Conservation (phyloP, 2,113 vertebrate species). For the Silurus asotus region DNA sequence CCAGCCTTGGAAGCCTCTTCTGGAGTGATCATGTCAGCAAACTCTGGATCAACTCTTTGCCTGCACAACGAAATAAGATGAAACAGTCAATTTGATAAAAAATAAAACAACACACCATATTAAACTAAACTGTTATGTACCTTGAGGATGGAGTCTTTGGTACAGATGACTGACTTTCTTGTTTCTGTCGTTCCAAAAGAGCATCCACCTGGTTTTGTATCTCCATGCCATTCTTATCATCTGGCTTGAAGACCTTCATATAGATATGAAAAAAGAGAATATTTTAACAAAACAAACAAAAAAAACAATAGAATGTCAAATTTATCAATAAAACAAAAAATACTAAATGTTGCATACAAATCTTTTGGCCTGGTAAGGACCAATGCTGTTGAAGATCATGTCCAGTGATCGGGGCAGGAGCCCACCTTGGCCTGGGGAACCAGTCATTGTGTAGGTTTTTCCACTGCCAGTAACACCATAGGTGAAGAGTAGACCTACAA, state of each 20-base stretch:
- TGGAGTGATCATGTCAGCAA: slow-evolving; percentile 88
- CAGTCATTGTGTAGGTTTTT: slow-evolving; percentile 97
- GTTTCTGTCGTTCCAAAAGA: slow-evolving; percentile 87
- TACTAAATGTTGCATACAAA: slow-evolving; percentile 75
- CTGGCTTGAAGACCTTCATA: slow-evolving; percentile 88
- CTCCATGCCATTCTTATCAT: slow-evolving; percentile 94
- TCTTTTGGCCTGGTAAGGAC: slow-evolving; percentile 88
- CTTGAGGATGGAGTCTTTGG: slow-evolving; percentile 79
- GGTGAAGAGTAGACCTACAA: slow-evolving; percentile 88
- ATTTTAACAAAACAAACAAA: background rate
- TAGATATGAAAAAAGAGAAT: background rate
- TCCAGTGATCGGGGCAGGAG: slow-evolving; percentile 89
- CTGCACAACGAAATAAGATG: slow-evolving; percentile 60
- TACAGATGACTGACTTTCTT: slow-evolving; percentile 73
- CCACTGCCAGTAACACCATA: slow-evolving; percentile 96
- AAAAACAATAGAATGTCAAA: background rate
- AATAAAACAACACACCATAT: background rate
- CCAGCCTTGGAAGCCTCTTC: slow-evolving; percentile 81
- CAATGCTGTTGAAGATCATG: slow-evolving; percentile 95
- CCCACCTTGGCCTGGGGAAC: slow-evolving; percentile 87
- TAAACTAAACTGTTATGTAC: slow-evolving; percentile 59
- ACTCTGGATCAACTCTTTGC: slow-evolving; percentile 85
- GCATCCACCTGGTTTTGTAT: slow-evolving; percentile 91
- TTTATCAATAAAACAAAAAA: background rate
- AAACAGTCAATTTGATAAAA: background rate